Percentiles rank a stretch among this genome's conserved stretches.
phyloP scores from a whole-genome alignment of 1,140 invertebrate species.

The Zaprionus gabonicus region DNA sequence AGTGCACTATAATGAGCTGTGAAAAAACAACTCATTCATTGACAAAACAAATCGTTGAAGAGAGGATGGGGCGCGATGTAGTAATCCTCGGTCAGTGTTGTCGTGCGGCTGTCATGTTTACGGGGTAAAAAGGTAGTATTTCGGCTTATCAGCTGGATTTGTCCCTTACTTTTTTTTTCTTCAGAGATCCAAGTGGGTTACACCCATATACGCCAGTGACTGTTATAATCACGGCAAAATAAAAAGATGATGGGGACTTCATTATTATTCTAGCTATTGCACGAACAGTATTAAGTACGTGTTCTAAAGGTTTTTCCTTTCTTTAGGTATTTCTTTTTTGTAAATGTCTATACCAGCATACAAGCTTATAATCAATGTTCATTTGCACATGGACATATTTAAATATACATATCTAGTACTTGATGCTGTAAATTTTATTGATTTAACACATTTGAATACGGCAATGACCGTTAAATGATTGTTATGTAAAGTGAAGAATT shows the following conservation, averaged over 20 bases:
- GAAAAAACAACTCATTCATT: slow-evolving; percentile 52
- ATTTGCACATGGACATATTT: neutral
- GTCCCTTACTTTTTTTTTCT: neutral
- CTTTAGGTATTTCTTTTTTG: neutral
- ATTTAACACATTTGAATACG: slow-evolving; percentile 19
- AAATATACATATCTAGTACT: neutral
- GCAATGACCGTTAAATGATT: neutral
- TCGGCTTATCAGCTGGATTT: slow-evolving; percentile 23
- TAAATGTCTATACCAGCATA: neutral
- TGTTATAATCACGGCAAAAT: neutral
- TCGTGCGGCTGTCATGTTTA: slow-evolving; percentile 43
- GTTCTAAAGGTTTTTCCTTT: neutral
- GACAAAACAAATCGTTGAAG: slow-evolving; percentile 40
- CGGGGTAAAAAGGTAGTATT: slow-evolving; percentile 20
- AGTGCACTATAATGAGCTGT: slow-evolving; percentile 13
- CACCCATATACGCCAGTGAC: neutral
- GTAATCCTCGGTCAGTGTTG: slow-evolving; percentile 66
- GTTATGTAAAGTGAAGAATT: slow-evolving; percentile 54
- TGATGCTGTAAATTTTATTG: slow-evolving; percentile 14
- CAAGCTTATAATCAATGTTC: neutral
- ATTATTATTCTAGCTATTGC: neutral
- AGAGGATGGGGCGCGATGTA: slow-evolving; percentile 48
- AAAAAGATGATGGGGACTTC: neutral
- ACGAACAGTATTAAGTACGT: neutral
- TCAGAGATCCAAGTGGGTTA: neutral